phyloP scores from a whole-genome alignment of 2,888 invertebrate genomes.

The Plagodis dolabraria region DNA sequence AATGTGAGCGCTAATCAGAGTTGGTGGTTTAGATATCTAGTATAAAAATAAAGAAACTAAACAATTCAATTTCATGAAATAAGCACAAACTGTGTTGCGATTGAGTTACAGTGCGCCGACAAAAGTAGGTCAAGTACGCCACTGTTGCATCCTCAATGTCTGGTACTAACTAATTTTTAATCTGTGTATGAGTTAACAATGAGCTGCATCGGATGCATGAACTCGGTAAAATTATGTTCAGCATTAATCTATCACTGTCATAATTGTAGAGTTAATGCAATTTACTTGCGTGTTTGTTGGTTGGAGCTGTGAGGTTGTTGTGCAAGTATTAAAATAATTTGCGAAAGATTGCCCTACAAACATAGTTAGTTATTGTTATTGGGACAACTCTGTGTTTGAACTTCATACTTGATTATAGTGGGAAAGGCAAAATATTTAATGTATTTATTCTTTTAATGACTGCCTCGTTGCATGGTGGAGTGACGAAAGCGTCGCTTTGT shows the following conservation, averaged over 20 bases:
- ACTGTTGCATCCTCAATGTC: slow-evolving; percentile 6
- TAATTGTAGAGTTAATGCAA: slow-evolving; percentile 4
- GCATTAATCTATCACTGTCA: slow-evolving; percentile 13
- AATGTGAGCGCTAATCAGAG: no score
- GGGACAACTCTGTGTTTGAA: no score
- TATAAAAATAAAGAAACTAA: slow-evolving; percentile 1
- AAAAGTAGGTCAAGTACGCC: slow-evolving; percentile 20
- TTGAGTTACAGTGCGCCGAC: slow-evolving; percentile 7
- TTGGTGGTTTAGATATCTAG: no score
- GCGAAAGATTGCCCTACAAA: no score
- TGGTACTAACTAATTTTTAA: background rate
- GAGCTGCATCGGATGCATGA: slow-evolving; percentile 17
- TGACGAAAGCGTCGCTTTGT: no score
- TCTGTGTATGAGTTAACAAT: slow-evolving; percentile 9
- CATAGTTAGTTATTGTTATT: no score
- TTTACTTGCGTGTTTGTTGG: background rate
- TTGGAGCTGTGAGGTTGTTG: background rate
- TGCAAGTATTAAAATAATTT: no score
- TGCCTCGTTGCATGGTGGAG: no score
- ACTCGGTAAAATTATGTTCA: slow-evolving; percentile 12
- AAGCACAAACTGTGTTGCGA: slow-evolving; percentile 8
- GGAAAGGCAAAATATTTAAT: no score
- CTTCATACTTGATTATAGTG: no score
- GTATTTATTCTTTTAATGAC: no score
- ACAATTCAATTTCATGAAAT: slow-evolving; percentile 5